Evolutionary conservation across 2,888 invertebrate species (phyloP), one percentile per base, ranked within the genome.

Genomic region (Lottia scabra): DNA sequence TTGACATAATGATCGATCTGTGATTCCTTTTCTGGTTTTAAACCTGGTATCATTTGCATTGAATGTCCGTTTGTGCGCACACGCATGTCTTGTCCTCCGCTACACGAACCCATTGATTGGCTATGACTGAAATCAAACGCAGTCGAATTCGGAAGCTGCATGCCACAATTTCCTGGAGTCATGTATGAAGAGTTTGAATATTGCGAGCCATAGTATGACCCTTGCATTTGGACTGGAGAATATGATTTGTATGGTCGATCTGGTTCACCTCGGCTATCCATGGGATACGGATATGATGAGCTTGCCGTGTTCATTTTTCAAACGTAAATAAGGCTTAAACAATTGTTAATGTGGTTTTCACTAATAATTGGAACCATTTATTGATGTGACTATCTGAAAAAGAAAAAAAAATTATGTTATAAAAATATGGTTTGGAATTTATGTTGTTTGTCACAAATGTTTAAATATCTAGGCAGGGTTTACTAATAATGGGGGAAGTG

Each of bases 171-270:
- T 0, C 64, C 23, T 2, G 70, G 27, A 65, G 65, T 66, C 62
- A 69, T 69, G 48, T 64, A 70, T 5, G 64, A 38, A 5, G 64
- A 46, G 73, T 73, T 65, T 10, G 65, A 65, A 68, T 43, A 73
- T 13, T 65, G 44, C n/a, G 67, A 67, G 0, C 71, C 71, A 38
- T 69, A 69, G 66, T 48, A 68, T 16, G 73, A 44, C 8, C 56
- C 43, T 38, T 65, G 65, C 27, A 65, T 66, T 19, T 65, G 45
- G 65, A 66, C 70, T 1, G 65, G 65, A 0, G 66, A 62, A 43
- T 56, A 70, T 15, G 70, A 65, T 56, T 70, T 70, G 23, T 65
- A 70, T 12, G 70, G 70, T 15, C 70, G 70, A 26, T 70, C 70
- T 2, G 62, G 65, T 10, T 56, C 66, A 26, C 65, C 69, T n/a